Evolutionary conservation across 1,140 invertebrate species (phyloP), one percentile per base, ranked within the genome.

Genomic region (Pygmarrhopalites habei): DNA sequence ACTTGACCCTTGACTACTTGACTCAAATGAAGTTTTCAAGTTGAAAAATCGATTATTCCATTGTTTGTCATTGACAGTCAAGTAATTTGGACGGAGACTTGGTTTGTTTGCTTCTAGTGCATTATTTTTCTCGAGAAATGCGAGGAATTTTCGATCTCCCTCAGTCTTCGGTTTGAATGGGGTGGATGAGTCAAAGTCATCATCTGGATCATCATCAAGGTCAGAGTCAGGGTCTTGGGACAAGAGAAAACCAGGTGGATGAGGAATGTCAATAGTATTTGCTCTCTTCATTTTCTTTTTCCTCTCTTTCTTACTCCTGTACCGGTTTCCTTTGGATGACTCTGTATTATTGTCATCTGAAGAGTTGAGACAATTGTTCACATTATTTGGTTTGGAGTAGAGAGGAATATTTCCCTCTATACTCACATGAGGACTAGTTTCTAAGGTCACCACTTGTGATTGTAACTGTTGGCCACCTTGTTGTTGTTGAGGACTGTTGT

Each of bases 211-310:
- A 35, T 68, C 70, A 26, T 74, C 72, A 43, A 72, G 71, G 12
- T 67, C 72, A 21, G 81, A 78, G 39, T 77, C 77, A 60, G 81
- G 79, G 46, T 75, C 76, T 58, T 80, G 77, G 23, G 43, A 55
- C n/a, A 65, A 69, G 81, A 82, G 66, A 77, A 81, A 46, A 43
- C 79, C 79, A 14, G 80, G 72, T 0, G 83, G 84, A 72, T 87
- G 87, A 1, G 88, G 87, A 72, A 91, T 89, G 72, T 92, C 88
- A 63, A 92, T 89, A 1, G 89, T 92, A 62, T 92, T 92, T 0
- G 88, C 88, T 25, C 89, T 79, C 77, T 90, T 91, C 81, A 90
- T 89, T 68, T 86, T 83, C 2, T 83, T 77, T 71, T 87, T 88
- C 69, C 87, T 88, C 72, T 71, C 76, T 76, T 55, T 67, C 55